A percentile compares a stretch with the other conserved stretches of the same genome.
Evolutionary conservation across 2,888 invertebrate species (phyloP).

Genomic region (Pseudeuparius sepicola): DNA sequence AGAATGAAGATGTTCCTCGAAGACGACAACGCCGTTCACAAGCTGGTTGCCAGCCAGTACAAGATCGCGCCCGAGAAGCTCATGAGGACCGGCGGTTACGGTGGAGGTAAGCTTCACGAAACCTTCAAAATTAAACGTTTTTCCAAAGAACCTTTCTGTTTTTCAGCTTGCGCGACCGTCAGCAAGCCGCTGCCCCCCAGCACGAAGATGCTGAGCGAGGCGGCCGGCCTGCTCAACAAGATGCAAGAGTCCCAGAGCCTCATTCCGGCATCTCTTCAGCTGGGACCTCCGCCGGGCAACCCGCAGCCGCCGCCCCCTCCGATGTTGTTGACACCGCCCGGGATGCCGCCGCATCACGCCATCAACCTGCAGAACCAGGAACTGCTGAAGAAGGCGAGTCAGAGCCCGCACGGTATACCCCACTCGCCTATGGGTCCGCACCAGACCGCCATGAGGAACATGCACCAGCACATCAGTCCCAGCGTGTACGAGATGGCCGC

Average conservation of each 20-base stretch:
- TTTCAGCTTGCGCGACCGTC: conserved; percentile 35
- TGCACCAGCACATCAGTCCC: conserved; percentile 82
- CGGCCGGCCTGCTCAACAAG: conserved; percentile 53
- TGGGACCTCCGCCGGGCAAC: conserved; percentile 36
- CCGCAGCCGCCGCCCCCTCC: conserved; percentile 42
- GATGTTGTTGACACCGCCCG: conserved; percentile 66
- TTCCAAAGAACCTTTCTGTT: conserved; percentile 30
- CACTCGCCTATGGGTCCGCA: conserved; percentile 54
- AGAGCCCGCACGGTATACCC: conserved; percentile 44
- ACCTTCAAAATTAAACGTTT: too few relatives aligned
- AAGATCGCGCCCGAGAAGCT: conserved; percentile 96
- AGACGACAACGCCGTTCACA: conserved; percentile 91
- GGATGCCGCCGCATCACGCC: conserved; percentile 65
- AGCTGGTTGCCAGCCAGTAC: conserved; percentile 92
- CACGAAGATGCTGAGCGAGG: conserved; percentile 67
- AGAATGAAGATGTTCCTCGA: conserved; percentile 97
- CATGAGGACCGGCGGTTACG: conserved; percentile 91
- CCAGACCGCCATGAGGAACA: conserved; percentile 51
- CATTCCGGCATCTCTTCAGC: conserved; percentile 44
- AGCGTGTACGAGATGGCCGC: conserved; percentile 98
- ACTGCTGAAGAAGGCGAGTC: conserved; percentile 49
- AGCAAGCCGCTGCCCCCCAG: conserved; percentile 71
- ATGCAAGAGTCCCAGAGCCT: conserved; percentile 58
- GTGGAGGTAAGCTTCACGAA: conserved; percentile 71
- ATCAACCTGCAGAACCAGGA: conserved; percentile 53